Conservation (phyloP, 2,888 invertebrate genomes). For the Papilio gigon region DNA sequence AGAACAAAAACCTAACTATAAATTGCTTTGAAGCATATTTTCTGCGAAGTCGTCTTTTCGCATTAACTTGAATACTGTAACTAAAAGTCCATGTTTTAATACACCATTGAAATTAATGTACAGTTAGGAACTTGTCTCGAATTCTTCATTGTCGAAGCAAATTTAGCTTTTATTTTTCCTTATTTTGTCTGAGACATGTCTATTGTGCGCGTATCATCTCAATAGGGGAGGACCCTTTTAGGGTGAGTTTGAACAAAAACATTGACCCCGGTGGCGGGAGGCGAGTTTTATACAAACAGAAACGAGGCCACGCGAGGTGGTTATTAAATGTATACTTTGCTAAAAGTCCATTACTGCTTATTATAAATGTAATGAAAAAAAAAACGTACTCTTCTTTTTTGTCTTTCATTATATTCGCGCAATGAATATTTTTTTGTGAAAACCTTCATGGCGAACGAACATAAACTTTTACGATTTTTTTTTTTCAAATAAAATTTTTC, state of each 20-base stretch:
- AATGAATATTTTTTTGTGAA: not conserved
- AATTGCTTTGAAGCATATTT: too few species aligned
- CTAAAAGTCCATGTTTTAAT: not conserved
- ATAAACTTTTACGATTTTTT: not conserved
- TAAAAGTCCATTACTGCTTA: slow-evolving; percentile 42
- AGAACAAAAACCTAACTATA: too few species aligned
- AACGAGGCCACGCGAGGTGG: not conserved
- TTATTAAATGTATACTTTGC: slow-evolving; percentile 37
- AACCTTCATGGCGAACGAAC: not conserved
- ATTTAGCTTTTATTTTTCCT: slow-evolving; percentile 21
- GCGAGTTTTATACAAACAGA: slow-evolving; percentile 25
- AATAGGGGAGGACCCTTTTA: slow-evolving; percentile 36
- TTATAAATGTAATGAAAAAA: slow-evolving; percentile 36
- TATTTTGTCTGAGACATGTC: slow-evolving; percentile 22
- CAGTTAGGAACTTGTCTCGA: not conserved
- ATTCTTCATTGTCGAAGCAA: slow-evolving; percentile 1
- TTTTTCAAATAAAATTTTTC: not conserved
- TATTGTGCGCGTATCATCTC: slow-evolving; percentile 26
- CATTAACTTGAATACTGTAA: too few species aligned
- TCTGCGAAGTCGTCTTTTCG: too few species aligned
- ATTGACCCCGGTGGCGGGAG: slow-evolving; percentile 4
- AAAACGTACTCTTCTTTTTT: slow-evolving; percentile 9
- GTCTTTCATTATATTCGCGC: not conserved
- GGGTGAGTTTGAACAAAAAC: slow-evolving; percentile 35
- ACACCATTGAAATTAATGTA: not conserved